These are phyloP conservation scores for Gonatopus flavifemur DNA, from an alignment of 1,140 invertebrate species.

Conservation along the genomic window DNA sequence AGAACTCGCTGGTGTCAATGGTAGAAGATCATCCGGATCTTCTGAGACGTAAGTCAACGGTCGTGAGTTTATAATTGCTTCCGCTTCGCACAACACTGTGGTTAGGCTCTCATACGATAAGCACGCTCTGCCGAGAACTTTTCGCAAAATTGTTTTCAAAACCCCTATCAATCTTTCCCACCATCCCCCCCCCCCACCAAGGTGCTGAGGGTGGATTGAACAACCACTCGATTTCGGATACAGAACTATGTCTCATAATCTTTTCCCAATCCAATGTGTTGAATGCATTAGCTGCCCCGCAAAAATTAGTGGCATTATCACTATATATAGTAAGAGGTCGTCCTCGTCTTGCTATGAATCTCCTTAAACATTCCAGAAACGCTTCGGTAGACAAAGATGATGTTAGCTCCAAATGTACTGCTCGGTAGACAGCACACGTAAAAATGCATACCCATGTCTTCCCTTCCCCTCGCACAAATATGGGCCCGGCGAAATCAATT, in stretches of 20 bases:
- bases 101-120: neutral
- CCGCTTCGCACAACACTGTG: neutral
- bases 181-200: slow-evolving; percentile 8
- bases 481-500: too few species aligned
- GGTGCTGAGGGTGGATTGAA: slow-evolving; percentile 6
- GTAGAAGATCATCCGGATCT: neutral
- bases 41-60: neutral
- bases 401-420: slow-evolving; percentile 2
- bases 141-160: slow-evolving; percentile 1
- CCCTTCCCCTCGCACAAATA: too few species aligned
- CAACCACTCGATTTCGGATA: neutral
- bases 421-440: slow-evolving; percentile 3
- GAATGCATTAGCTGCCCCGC: neutral
- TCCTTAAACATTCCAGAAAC: too few species aligned
- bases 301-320: slow-evolving; percentile 34
- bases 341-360: too few species aligned
- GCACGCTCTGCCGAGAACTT: neutral
- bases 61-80: slow-evolving; percentile 2
- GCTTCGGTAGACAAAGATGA: too few species aligned
- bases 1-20: neutral
- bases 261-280: slow-evolving; percentile 1
- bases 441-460: slow-evolving; percentile 3
- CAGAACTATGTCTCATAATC: neutral
- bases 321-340: slow-evolving; percentile 35
- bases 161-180: slow-evolving; percentile 6